These are phyloP conservation scores for Jordanella pulchra DNA, from an alignment of 2,797 vertebrate species.

Conservation along the genomic window DNA sequence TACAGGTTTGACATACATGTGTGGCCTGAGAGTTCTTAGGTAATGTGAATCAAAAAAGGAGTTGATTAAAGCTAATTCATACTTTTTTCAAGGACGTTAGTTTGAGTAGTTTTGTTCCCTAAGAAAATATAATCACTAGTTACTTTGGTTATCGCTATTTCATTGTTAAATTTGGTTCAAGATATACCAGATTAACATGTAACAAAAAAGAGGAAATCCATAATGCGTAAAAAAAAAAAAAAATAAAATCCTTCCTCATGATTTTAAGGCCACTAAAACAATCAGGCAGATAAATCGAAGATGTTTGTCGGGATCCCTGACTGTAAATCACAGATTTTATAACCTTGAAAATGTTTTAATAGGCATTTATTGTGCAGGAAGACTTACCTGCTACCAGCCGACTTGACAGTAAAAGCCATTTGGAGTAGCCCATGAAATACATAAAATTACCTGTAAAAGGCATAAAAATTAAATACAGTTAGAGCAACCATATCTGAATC, in stretches of 20 bases:
- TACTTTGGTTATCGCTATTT: neutral
- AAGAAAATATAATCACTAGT: neutral
- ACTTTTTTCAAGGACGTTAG: neutral
- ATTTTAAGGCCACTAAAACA: neutral
- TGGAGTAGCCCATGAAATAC: slow-evolving; percentile 86
- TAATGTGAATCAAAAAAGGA: too few relatives aligned
- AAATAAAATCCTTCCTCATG: neutral
- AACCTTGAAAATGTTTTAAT: neutral
- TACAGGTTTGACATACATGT: too few relatives aligned
- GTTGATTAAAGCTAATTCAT: too few relatives aligned
- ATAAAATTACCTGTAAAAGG: slow-evolving; percentile 83
- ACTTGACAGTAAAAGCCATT: slow-evolving; percentile 86
- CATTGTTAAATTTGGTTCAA: neutral
- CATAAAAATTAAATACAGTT: neutral
- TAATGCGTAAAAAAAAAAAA: too few relatives aligned
- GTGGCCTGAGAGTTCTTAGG: too few relatives aligned
- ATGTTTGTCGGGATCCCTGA: neutral
- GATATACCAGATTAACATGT: neutral
- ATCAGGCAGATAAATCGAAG: neutral
- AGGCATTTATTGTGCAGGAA: neutral
- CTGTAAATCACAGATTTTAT: neutral
- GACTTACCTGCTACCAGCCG: slow-evolving; percentile 84
- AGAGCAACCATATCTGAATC: neutral
- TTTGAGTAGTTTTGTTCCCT: neutral
- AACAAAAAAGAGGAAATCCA: neutral